Evolutionary conservation across 64 coral and sea anemone genomes (phyloP).

Genomic region (Dendrophyllia cribrosa): DNA sequence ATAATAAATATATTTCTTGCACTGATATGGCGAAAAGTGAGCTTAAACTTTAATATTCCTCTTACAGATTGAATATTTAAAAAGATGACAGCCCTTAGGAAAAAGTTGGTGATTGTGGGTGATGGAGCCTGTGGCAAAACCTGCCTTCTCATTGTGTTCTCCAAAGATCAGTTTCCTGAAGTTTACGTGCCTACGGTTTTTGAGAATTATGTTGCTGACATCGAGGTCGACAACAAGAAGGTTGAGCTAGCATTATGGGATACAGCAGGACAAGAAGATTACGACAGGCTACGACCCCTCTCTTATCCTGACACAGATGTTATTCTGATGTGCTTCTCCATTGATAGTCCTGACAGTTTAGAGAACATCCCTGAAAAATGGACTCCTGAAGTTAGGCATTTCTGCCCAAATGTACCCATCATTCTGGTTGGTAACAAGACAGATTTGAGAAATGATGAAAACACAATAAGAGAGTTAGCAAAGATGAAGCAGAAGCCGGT

Average conservation of each 20-base stretch:
- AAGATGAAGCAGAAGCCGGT: slow-evolving; percentile 99
- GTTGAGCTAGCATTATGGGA: slow-evolving; percentile 98
- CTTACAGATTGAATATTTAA: not conserved
- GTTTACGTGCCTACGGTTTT: slow-evolving; percentile 98
- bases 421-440: slow-evolving; percentile 99
- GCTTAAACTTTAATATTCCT: not conserved
- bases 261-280: slow-evolving; percentile 97
- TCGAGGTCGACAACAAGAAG: slow-evolving; percentile 92
- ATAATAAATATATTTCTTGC: no score
- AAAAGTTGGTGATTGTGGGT: slow-evolving; percentile 98
- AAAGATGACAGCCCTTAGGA: slow-evolving; percentile 91
- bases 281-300: slow-evolving; percentile 93
- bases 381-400: slow-evolving; percentile 96
- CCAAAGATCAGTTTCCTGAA: slow-evolving; percentile 98
- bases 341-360: slow-evolving; percentile 97
- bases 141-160: slow-evolving; percentile 96
- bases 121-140: slow-evolving; percentile 99
- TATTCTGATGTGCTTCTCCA: slow-evolving; percentile 97
- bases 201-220: slow-evolving; percentile 99
- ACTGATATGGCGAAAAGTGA: no score
- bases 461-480: slow-evolving; percentile 87
- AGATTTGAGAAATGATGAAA: slow-evolving; percentile 98
- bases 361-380: slow-evolving; percentile 97
- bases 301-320: slow-evolving; percentile 97
- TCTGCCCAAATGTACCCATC: slow-evolving; percentile 99